Percentiles rank a stretch among this genome's conserved stretches.
These are phyloP conservation scores for Deladenus siricidicola DNA, from an alignment of 2,888 invertebrate species.

Conservation along the genomic window DNA sequence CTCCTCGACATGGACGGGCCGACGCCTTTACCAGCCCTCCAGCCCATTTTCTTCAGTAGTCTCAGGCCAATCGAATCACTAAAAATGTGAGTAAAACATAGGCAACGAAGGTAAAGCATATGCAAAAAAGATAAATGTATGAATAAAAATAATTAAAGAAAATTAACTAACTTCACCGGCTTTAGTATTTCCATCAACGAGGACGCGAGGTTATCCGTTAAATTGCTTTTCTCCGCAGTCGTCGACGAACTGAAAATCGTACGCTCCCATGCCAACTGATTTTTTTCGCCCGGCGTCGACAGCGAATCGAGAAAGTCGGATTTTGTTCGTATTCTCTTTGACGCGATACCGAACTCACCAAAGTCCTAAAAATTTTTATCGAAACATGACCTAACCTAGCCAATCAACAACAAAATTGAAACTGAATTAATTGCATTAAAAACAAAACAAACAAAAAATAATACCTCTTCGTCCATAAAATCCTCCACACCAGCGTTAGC, in stretches of 20 bases:
- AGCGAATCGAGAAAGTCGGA: slow-evolving; percentile 63
- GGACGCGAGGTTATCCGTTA: slow-evolving; percentile 20
- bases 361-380: slow-evolving; percentile 62
- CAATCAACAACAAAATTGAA: background rate
- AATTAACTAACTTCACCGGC: slow-evolving; percentile 35
- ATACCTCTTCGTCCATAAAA: slow-evolving; percentile 90
- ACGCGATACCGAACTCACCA: slow-evolving; percentile 88
- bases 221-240: slow-evolving; percentile 9
- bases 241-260: slow-evolving; percentile 1
- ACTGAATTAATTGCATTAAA: slow-evolving; percentile 1
- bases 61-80: slow-evolving; percentile 74
- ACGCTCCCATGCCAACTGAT: slow-evolving; percentile 47
- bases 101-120: no score
- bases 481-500: slow-evolving; percentile 71
- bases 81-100: no score
- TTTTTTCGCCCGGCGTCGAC: slow-evolving; percentile 13
- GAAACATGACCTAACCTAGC: background rate
- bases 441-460: slow-evolving; percentile 9
- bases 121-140: no score
- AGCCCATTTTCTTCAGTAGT: slow-evolving; percentile 80
- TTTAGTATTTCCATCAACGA: slow-evolving; percentile 36
- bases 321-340: slow-evolving; percentile 72
- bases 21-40: slow-evolving; percentile 79
- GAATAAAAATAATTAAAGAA: background rate
- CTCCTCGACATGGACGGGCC: slow-evolving; percentile 60